Evolutionary conservation across 2,888 invertebrate species (phyloP), one percentile per base, ranked within the genome.

Genomic region (Frankliniella intonsa): DNA sequence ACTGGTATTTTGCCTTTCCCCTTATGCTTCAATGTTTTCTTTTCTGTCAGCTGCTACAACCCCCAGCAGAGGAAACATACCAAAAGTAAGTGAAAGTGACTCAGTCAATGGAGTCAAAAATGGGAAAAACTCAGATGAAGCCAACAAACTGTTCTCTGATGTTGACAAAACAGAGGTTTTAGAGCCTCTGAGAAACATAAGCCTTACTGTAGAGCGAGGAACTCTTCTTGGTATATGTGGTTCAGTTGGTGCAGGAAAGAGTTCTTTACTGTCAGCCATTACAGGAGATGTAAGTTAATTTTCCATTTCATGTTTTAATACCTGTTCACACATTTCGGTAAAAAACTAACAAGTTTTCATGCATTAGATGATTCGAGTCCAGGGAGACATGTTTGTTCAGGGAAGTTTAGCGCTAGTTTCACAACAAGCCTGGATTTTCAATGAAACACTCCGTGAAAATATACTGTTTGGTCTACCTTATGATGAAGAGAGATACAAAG

Each of bases 361-460:
- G 27, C 80, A 84, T 38, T 83, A 88, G 87, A 86, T 87, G 86
- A 84, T 85, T 50, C 84, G 85, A 69, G 82, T 86, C 1, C 85
- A 85, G 80, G 89, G 89, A 5, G 85, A 86, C 17, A 84, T 89
- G 19, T 84, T 87, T 22, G 86, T 89, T 12, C 85, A 87, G 80
- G 89, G 89, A 11, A 86, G 86, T 5, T 84, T 88, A 76, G 69
- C 69, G 0, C 12, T 76, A 76, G 69, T 89, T 12, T 87, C 90
- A 17, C 91, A 91, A 84, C 88, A 89, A 81, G 88, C 93, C 0
- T 93, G 93, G 92, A 89, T 92, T 51, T 90, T 92, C 85, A 90
- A 91, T 80, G 91, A 91, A 0, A 91, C 91, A 19, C 86, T 93
- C 0, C 87, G 89, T 82, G 91, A 92, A 80, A 93, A 93, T 85